phyloP scores from a whole-genome alignment of 2,113 vertebrate species.

The Morone saxatilis region DNA sequence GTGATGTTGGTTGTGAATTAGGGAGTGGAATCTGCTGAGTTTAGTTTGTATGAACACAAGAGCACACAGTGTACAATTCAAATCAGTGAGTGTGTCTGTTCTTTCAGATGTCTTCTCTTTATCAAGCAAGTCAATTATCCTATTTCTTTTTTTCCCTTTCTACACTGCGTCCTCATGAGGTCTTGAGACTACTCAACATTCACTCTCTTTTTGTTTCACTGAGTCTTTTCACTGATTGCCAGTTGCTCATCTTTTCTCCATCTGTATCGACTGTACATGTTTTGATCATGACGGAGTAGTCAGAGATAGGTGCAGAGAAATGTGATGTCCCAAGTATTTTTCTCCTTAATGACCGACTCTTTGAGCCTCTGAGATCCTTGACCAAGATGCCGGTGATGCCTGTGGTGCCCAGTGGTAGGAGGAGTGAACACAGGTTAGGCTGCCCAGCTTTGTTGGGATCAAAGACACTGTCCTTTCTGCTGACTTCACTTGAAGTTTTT shows the following conservation, averaged over 20 bases:
- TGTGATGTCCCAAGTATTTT: background rate
- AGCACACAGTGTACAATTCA: background rate
- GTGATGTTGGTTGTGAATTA: constrained; percentile 22
- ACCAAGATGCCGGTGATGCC: background rate
- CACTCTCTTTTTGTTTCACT: background rate
- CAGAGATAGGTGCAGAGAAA: background rate
- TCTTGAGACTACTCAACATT: background rate
- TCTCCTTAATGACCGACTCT: background rate
- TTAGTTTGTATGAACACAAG: background rate
- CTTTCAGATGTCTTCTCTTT: background rate
- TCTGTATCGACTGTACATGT: background rate
- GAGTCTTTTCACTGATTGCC: background rate
- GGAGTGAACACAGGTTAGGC: background rate
- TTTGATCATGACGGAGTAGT: background rate
- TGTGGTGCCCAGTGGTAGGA: background rate
- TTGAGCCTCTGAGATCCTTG: background rate
- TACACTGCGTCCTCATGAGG: background rate
- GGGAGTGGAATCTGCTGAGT: background rate
- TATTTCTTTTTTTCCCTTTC: background rate
- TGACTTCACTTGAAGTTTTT: constrained; percentile 2
- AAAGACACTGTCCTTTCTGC: background rate
- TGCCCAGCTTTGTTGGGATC: constrained; percentile 10
- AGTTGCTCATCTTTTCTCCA: background rate
- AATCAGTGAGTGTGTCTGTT: too few relatives aligned
- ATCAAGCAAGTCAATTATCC: background rate